Percentiles rank a stretch among this genome's conserved stretches.
These are phyloP conservation scores for Corythornis leucogaster DNA, from an alignment of 2,797 vertebrate genomes.

Conservation along the genomic window DNA sequence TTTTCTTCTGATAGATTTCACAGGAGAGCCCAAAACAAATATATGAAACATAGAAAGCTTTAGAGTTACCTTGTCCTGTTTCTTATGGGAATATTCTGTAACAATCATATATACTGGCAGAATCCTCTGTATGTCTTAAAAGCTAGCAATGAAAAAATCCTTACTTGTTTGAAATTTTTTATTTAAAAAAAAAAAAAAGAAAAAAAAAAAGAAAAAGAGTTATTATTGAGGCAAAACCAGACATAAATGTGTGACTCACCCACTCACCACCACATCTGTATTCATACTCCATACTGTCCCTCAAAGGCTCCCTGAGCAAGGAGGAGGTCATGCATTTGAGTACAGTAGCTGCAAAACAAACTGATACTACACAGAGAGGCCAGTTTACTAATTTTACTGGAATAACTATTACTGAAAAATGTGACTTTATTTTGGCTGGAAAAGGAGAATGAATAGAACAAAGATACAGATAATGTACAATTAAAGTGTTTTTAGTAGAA, in stretches of 20 bases:
- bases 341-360: background rate
- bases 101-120: background rate
- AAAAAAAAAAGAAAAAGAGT: background rate
- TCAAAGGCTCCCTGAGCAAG: background rate
- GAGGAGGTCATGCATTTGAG: background rate
- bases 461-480: background rate
- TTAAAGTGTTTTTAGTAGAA: background rate
- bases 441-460: background rate
- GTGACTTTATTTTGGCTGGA: background rate
- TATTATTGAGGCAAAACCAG: background rate
- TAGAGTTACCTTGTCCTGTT: background rate
- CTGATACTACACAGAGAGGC: background rate
- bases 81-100: conserved; percentile 30
- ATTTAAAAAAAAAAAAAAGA: background rate
- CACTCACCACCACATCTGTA: background rate
- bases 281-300: background rate
- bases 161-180: background rate
- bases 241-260: background rate
- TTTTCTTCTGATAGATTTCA: conserved; percentile 36
- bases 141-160: conserved; percentile 2
- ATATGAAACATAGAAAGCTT: conserved; percentile 1
- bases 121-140: conserved; percentile 27
- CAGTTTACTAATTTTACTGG: background rate
- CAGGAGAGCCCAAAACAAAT: conserved; percentile 44
- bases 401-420: background rate